These are phyloP conservation scores for Chaetodon trifascialis DNA, from an alignment of 2,113 vertebrate genomes.

Conservation along the genomic window DNA sequence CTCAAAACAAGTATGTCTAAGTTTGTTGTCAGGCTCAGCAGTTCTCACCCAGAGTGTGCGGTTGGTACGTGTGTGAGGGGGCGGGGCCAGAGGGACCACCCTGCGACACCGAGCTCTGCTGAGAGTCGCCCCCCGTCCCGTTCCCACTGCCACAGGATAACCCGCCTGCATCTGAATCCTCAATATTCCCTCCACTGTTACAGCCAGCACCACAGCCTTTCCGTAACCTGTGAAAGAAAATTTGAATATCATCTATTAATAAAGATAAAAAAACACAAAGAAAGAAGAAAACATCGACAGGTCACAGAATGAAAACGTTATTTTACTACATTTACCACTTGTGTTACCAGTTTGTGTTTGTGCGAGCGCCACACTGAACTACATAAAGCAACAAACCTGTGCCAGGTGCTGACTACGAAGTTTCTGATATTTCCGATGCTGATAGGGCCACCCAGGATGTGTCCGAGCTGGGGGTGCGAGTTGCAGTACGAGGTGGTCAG, in stretches of 20 bases:
- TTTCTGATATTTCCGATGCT: conserved; percentile 95
- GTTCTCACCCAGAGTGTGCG: conserved; percentile 88
- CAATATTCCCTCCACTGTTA: conserved; percentile 98
- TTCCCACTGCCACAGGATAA: conserved; percentile 91
- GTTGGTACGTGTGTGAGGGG: conserved; percentile 86
- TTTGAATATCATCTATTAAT: background rate
- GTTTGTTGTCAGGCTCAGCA: background rate
- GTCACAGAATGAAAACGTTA: background rate
- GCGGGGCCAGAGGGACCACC: conserved; percentile 85
- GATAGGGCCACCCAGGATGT: conserved; percentile 95
- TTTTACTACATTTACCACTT: background rate
- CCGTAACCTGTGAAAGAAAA: conserved; percentile 84
- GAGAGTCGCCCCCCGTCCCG: conserved; percentile 85
- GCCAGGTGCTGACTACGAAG: conserved; percentile 96
- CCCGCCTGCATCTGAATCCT: conserved; percentile 94
- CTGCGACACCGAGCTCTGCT: conserved; percentile 89
- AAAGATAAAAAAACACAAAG: background rate
- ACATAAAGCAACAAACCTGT: conserved; percentile 85
- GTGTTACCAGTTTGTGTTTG: background rate
- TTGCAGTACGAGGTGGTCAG: conserved; percentile 97
- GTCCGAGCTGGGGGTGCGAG: conserved; percentile 93
- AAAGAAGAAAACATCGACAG: background rate
- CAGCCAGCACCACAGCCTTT: conserved; percentile 98
- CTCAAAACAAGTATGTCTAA: no score
- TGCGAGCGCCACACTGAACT: background rate